Conservation (phyloP, 1,140 invertebrate species). For the Ericerus pela region DNA sequence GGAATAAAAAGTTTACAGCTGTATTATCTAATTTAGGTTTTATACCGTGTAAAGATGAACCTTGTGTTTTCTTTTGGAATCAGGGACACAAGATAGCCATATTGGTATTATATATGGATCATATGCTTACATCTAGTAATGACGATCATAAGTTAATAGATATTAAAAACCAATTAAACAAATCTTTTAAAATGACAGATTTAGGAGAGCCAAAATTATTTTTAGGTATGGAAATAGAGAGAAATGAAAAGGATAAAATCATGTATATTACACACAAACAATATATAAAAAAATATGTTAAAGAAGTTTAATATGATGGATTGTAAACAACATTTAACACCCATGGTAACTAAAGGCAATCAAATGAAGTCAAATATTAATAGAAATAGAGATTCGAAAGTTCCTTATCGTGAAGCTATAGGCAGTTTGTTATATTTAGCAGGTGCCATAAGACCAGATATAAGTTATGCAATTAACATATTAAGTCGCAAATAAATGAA, state of each 20-base stretch:
- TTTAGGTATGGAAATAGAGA: slow-evolving; percentile 13
- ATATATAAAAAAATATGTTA: slow-evolving; percentile 31
- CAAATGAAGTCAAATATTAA: slow-evolving; percentile 28
- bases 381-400: not conserved
- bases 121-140: not conserved
- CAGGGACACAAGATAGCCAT: not conserved
- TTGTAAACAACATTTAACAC: slow-evolving; percentile 22
- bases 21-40: not conserved
- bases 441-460: slow-evolving; percentile 29
- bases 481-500: slow-evolving; percentile 26
- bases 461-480: slow-evolving; percentile 27
- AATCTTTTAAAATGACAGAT: slow-evolving; percentile 28
- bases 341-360: slow-evolving; percentile 21
- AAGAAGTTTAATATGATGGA: slow-evolving; percentile 29
- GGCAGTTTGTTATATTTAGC: slow-evolving; percentile 29
- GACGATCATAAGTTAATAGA: not conserved
- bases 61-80: not conserved
- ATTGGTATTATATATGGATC: not conserved
- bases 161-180: slow-evolving; percentile 17
- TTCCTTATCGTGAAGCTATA: slow-evolving; percentile 25
- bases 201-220: slow-evolving; percentile 26
- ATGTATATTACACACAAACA: slow-evolving; percentile 27
- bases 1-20: slow-evolving; percentile 22
- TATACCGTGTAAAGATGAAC: not conserved
- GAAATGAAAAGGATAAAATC: not conserved